A percentile compares a stretch with the other conserved stretches of the same genome.
These are phyloP conservation scores for Alosa sapidissima DNA, from an alignment of 2,797 vertebrate species.

Conservation along the genomic window DNA sequence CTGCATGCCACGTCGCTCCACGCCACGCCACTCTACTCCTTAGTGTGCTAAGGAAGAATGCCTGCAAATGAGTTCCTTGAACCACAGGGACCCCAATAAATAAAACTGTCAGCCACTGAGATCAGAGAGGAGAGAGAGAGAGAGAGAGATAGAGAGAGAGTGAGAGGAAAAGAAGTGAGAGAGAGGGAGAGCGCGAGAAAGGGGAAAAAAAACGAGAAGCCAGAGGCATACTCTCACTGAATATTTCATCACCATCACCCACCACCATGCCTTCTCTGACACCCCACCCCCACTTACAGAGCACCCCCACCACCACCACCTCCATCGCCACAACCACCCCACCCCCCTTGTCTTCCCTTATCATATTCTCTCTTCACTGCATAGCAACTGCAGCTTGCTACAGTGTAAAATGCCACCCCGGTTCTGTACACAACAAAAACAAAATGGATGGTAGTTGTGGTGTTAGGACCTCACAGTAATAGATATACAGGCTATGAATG, in stretches of 20 bases:
- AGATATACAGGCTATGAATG: neutral
- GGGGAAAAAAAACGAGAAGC: slow-evolving; percentile 56
- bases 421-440: slow-evolving; percentile 52
- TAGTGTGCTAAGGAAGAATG: slow-evolving; percentile 72
- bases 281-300: slow-evolving; percentile 40
- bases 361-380: slow-evolving; percentile 66
- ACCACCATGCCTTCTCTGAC: slow-evolving; percentile 56
- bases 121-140: slow-evolving; percentile 34
- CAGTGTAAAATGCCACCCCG: slow-evolving; percentile 61
- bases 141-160: slow-evolving; percentile 1
- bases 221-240: slow-evolving; percentile 77
- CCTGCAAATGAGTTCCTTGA: slow-evolving; percentile 72
- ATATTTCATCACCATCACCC: slow-evolving; percentile 78
- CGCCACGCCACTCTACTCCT: slow-evolving; percentile 63
- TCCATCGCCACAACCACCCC: slow-evolving; percentile 36
- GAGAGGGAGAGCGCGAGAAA: slow-evolving; percentile 1
- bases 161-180: slow-evolving; percentile 2
- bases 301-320: slow-evolving; percentile 32
- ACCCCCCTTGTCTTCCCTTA: slow-evolving; percentile 60
- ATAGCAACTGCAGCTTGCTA: slow-evolving; percentile 65
- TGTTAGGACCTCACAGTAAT: neutral
- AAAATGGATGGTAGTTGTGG: slow-evolving; percentile 51
- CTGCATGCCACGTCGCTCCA: neutral
- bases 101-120: slow-evolving; percentile 77
- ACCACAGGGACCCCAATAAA: slow-evolving; percentile 78